phyloP scores from a whole-genome alignment of 2,113 vertebrate species.

The Tragelaphus imberbis region DNA sequence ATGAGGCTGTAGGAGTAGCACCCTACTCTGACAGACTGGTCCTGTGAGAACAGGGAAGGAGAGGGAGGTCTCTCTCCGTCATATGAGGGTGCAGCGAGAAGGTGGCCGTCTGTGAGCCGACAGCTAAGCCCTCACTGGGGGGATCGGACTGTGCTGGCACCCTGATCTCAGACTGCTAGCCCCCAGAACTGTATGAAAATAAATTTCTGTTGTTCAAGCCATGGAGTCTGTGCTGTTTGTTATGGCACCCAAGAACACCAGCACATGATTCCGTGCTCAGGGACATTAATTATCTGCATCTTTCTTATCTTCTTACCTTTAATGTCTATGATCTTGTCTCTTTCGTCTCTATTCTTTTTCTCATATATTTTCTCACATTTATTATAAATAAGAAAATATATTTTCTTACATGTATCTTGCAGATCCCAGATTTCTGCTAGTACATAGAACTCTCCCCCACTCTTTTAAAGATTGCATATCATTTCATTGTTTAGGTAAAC shows the following conservation, averaged over 20 bases:
- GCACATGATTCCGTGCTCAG: not conserved
- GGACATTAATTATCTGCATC: not conserved
- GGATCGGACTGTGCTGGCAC: not conserved
- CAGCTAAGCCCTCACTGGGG: not conserved
- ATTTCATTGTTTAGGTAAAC: not conserved
- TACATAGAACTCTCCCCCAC: not conserved
- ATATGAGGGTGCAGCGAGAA: not conserved
- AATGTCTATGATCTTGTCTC: not conserved
- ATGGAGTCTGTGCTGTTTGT: not conserved
- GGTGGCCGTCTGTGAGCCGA: not conserved
- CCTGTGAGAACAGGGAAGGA: not conserved
- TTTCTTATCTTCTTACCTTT: not conserved
- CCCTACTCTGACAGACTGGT: not conserved
- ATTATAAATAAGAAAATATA: not conserved
- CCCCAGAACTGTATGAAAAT: not conserved
- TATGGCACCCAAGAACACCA: not conserved
- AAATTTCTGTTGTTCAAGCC: not conserved
- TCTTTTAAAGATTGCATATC: not conserved
- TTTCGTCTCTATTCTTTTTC: not conserved
- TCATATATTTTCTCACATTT: not conserved
- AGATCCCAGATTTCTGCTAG: not conserved
- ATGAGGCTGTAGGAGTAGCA: not conserved
- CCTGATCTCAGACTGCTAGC: not conserved
- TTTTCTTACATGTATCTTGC: not conserved
- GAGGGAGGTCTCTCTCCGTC: not conserved